A percentile compares a stretch with the other conserved stretches of the same genome.
These are phyloP conservation scores for Pachycephus smyrnensis DNA, from an alignment of 2,888 invertebrate species.

Conservation along the genomic window DNA sequence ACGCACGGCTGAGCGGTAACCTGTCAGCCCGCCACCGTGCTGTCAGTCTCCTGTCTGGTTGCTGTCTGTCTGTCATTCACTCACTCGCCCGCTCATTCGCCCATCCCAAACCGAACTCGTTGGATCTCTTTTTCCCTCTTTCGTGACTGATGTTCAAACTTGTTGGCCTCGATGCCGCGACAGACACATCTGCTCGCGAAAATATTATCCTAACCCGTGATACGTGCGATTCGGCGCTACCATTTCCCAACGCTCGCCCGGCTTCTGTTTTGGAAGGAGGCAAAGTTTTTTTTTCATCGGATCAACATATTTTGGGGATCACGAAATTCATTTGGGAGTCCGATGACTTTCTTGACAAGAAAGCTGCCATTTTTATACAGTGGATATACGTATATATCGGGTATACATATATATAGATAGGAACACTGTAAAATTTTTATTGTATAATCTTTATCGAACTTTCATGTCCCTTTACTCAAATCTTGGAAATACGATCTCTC, in stretches of 20 bases:
- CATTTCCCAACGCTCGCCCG: neutral
- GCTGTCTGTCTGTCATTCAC: conserved; percentile 59
- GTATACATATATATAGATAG: neutral
- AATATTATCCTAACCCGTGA: conserved; percentile 9
- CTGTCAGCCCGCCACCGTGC: conserved; percentile 69
- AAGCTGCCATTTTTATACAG: neutral
- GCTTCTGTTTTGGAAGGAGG: neutral
- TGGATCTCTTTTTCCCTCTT: conserved; percentile 44
- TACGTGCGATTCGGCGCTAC: neutral
- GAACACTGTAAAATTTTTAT: neutral
- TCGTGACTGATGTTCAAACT: conserved; percentile 44
- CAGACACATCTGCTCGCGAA: conserved; percentile 2
- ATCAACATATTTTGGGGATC: neutral
- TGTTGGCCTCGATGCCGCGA: conserved; percentile 32
- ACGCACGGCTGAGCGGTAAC: conserved; percentile 62
- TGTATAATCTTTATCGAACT: neutral
- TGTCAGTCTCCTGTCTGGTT: conserved; percentile 72
- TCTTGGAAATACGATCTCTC: neutral
- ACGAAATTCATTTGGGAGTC: neutral
- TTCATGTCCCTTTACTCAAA: neutral
- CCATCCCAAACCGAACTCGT: conserved; percentile 15
- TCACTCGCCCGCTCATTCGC: conserved; percentile 32
- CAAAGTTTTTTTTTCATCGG: neutral
- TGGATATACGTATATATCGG: neutral
- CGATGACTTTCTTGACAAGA: neutral